Evolutionary conservation across 2,113 vertebrate genomes (phyloP).

Genomic region (Oryzias javanicus): DNA sequence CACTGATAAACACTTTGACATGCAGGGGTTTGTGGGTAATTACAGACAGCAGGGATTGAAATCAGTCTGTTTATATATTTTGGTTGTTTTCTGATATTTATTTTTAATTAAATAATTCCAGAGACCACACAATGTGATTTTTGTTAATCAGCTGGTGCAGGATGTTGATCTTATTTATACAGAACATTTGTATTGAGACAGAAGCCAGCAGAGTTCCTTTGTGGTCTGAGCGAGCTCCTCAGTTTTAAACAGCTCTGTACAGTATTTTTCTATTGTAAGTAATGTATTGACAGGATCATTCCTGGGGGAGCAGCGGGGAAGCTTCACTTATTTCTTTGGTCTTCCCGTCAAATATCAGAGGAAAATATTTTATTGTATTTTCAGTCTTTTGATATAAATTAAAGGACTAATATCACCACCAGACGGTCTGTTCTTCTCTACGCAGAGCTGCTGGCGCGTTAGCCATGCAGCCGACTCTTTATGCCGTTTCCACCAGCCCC

Average conservation of each 20-base stretch:
- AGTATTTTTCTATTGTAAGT: slow-evolving; percentile 80
- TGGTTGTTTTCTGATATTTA: slow-evolving; percentile 37
- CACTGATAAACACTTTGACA: neutral
- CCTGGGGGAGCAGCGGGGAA: slow-evolving; percentile 10
- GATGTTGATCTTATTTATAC: slow-evolving; percentile 53
- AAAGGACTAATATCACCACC: slow-evolving; percentile 31
- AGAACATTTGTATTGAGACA: slow-evolving; percentile 5
- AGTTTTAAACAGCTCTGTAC: slow-evolving; percentile 61
- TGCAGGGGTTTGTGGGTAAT: slow-evolving; percentile 1
- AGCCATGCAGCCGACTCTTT: too few species aligned
- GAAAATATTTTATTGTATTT: slow-evolving; percentile 71
- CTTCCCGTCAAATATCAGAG: slow-evolving; percentile 64
- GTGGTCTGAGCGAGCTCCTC: slow-evolving; percentile 4
- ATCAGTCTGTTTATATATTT: slow-evolving; percentile 40
- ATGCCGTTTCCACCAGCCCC: too few species aligned
- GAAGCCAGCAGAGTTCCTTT: neutral
- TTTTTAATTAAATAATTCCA: slow-evolving; percentile 20
- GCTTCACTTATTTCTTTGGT: slow-evolving; percentile 41
- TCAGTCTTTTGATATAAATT: slow-evolving; percentile 68
- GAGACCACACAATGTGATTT: slow-evolving; percentile 5
- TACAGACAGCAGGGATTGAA: slow-evolving; percentile 16
- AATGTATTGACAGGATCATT: slow-evolving; percentile 44
- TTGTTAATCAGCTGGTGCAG: slow-evolving; percentile 9
- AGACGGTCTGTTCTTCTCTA: neutral
- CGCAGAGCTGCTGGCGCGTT: neutral